Percentiles rank a stretch among this genome's conserved stretches.
phyloP scores from a whole-genome alignment of 2,888 invertebrate genomes.

The Diploptera punctata region DNA sequence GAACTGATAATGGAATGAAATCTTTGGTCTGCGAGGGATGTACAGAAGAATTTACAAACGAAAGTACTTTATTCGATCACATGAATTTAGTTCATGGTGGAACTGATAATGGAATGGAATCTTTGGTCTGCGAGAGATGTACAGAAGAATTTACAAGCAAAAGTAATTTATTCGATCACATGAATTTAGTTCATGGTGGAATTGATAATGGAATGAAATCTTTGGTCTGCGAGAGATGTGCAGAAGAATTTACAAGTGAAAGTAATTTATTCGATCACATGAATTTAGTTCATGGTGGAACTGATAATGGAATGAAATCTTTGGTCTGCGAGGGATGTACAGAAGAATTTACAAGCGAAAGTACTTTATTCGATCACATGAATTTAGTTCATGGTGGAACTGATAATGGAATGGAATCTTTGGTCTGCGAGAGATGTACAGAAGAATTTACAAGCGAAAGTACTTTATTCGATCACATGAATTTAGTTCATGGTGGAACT shows the following conservation, averaged over 20 bases:
- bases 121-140: not conserved
- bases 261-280: not conserved
- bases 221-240: not conserved
- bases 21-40: not conserved
- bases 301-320: not conserved
- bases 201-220: not conserved
- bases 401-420: not conserved
- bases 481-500: slow-evolving; percentile 3
- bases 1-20: not conserved
- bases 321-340: not conserved
- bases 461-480: not conserved
- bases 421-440: not conserved
- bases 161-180: slow-evolving; percentile 1
- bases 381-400: slow-evolving; percentile 6
- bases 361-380: not conserved
- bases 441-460: slow-evolving; percentile 1
- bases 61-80: not conserved
- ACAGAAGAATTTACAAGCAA: slow-evolving; percentile 6
- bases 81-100: slow-evolving; percentile 13
- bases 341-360: slow-evolving; percentile 1
- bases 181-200: slow-evolving; percentile 10
- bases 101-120: not conserved
- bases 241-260: slow-evolving; percentile 2
- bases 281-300: slow-evolving; percentile 6
- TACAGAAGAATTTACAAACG: not conserved